Evolutionary conservation across 2,797 vertebrate species (phyloP).

Genomic region (Enteromius trimaculatus): DNA sequence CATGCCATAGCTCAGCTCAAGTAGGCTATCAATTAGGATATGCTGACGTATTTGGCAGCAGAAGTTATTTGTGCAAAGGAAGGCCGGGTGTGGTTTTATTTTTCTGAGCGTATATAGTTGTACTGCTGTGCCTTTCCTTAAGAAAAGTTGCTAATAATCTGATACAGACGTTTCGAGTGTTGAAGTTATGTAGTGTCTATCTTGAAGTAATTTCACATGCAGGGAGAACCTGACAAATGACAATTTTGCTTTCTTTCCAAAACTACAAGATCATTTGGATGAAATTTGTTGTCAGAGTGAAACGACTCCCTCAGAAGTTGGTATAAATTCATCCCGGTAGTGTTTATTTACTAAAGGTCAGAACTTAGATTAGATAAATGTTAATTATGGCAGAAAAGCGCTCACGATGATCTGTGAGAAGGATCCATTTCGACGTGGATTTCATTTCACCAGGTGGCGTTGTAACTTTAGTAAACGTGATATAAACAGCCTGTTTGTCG

Average conservation of each 20-base stretch:
- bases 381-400: neutral
- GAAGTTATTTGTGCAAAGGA: neutral
- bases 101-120: no score
- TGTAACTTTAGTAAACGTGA: neutral
- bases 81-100: no score
- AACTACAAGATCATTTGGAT: neutral
- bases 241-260: neutral
- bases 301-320: neutral
- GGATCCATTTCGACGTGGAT: neutral
- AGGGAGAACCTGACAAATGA: neutral
- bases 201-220: neutral
- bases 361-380: neutral
- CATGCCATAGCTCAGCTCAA: neutral
- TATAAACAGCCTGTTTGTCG: no score
- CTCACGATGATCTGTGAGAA: neutral
- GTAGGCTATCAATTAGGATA: neutral
- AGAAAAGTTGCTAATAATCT: no score
- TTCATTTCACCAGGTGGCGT: slow-evolving; percentile 2
- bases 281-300: neutral
- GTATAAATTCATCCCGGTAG: neutral
- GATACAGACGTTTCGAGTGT: no score
- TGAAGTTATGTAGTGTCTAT: no score
- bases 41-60: neutral
- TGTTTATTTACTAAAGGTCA: neutral
- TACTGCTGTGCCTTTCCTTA: no score